Evolutionary conservation across 1,140 invertebrate genomes (phyloP), one percentile per base, ranked within the genome.

Genomic region (Cydia amplana): DNA sequence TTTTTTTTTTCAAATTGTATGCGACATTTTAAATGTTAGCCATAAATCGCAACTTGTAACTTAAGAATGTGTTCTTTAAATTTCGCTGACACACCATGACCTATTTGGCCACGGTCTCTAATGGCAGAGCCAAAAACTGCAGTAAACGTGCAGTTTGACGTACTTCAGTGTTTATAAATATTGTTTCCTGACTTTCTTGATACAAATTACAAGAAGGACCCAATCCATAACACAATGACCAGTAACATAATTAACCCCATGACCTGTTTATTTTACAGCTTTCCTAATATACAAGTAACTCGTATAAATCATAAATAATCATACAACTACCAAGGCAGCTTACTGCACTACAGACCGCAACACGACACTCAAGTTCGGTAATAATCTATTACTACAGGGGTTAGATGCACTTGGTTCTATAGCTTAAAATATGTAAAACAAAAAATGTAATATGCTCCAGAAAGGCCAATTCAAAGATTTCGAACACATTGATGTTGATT

Each of bases 1-100:
- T 0, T 36, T 1, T 43, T 9, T 40, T 0, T 46, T 43, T 46
- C 14, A 14, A 46, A 12, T 46, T 16, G 43, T 46, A 46, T 46
- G 43, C 43, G 43, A 51, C 49, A 51, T 2, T 49, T 55, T 5
- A 23, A 60, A 60, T 23, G 55, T 23, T 23, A 3, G 43, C 4
- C 49, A 51, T 51, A 18, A 51, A 51, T 51, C 49, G 16, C 16
- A 51, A 51, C 43, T 46, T 46, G 49, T 12, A 4, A 18, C 16
- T 51, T n/a, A 46, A 46, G 51, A 60, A 60, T 12, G 18, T 60
- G 18, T 51, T 12, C 49, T 51, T 23, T 60, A 9, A 60, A 60
- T 60, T 60, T 60, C 20, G 18, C 55, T 23, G n/a, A 23, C 55
- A 60, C n/a, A 55, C 6, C 51, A 60, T 60, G 55, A 60, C 55